Base-by-base conservation (phyloP, 2,113 vertebrate genomes). In the Xiphophorus couchianus region DNA sequence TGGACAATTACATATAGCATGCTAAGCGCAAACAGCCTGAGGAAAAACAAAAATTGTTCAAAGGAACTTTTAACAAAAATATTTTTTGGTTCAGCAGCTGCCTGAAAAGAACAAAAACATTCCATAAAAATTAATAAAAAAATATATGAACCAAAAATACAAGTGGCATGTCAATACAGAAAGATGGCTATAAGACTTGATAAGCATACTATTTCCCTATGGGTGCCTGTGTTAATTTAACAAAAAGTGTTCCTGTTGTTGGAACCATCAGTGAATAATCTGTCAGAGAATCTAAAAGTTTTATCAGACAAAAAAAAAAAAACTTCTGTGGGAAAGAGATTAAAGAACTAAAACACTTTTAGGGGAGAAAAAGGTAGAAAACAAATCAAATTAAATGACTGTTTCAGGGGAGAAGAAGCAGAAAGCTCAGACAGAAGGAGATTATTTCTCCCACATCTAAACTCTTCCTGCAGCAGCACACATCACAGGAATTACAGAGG, bases 31-130 rank as follows among this genome's bases (percentile, higher is more conserved):
- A 69, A 61, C 62, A 71, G 73, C 74, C 66, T 71, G 65, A 79
- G 62, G 70, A 80, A 71, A 73, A 67, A 69, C 69, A 69, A 82
- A 67, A 64, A 64, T 65, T 77, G 69, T 82, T 66, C 1, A 67
- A 65, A 74, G 28, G 71, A 58, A 74, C 62, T 10, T 33, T 58
- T 77, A 30, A 71, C 15, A 62, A 67, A 67, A 66, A 54, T 22
- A 14, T 8, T 54, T 54, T 22, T 54, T 54, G 22, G 39, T 74
- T 78, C 29, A 70, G 9, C 61, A 8, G 54, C 28, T 15, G 31
- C 29, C 62, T 48, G 61, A 77, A 64, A 82, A 88, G 44, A 75
- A 66, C 27, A 42, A 66, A 2, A 6, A 0, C 80, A 44, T 66
- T 12, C 42, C 19, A 4, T 17, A 69, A n/a, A 63, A 54, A 48